Base-by-base conservation (phyloP, 2,113 vertebrate genomes). In the Dryoscopus gambensis region DNA sequence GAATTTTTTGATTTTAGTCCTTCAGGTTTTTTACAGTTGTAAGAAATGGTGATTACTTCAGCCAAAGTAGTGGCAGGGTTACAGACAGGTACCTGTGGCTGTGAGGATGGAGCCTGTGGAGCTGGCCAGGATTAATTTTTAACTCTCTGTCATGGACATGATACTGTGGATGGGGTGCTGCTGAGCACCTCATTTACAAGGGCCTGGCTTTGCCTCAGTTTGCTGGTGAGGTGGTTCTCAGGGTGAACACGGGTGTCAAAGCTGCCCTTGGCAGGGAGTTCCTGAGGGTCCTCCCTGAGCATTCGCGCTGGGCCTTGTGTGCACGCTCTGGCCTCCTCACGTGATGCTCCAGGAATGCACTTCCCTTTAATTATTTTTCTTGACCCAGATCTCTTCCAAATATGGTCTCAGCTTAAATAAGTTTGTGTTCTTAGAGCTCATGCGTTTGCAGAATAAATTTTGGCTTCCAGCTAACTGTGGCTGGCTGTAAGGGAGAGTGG, bases 361-460 rank as follows among this genome's bases (percentile, higher is more conserved):
- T 96, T 78, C 59, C 84, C 95, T 97, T 95, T 96, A 89, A 96
- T 97, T 97, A 95, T 98, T 98, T 98, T 96, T 96, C 94, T 97
- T 97, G 95, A 97, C 68, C 78, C 94, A 96, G 79, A 89, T 96
- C 81, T 95, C 81, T 97, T 97, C 95, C 96, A 98, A 94, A 97
- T 98, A 97, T 86, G 95, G 95, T 94, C 95, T 97, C 77, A 56
- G 70, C 79, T 96, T 97, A 97, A 96, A 95, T 84, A 95, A 97
- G 85, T 95, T 97, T 83, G 78, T 96, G 77, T 86, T 97, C 95
- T 96, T 97, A 74, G 96, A 95, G 70, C 81, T 83, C 3, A 10
- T 73, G 74, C 20, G 4, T 94, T 96, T 90, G 93, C 94, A 97
- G 95, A 94, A 95, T 89, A 95, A 92, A 92, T 93, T 91, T 84